Evolutionary conservation across 2,888 invertebrate genomes (phyloP), one percentile per base, ranked within the genome.

Genomic region (Acanthosepion pharaonis): DNA sequence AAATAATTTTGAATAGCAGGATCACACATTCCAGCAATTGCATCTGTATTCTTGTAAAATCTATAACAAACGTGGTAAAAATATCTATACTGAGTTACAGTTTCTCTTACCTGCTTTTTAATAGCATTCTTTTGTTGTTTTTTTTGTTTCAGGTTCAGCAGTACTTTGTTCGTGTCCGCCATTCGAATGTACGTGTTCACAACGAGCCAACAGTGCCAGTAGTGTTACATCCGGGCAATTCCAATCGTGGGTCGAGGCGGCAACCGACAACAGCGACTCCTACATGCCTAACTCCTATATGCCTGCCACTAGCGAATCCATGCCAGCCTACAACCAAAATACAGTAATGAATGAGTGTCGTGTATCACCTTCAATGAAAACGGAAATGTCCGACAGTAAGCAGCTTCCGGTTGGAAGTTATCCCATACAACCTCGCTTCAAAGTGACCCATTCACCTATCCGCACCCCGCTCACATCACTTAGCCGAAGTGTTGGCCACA

Each of bases 91-190:
- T 42, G 42, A 42, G 3, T 42, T 42, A 42, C 42, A 42, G 0
- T 51, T 51, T 51, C 51, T 51, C 9, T 51, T 51, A 11, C 51
- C 15, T 6, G 8, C 0, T 59, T 6, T 59, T 23, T 59, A 59
- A 78, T 11, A 78, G 8, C n/a, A n/a, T 9, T 8, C 4, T 51
- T 92, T 15, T 92, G 4, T 23, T 33, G 2, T 49, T 93, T 64
- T 91, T 92, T 18, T 78, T 33, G 91, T 96, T 96, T 94, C 95
- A 96, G 96, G 96, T 94, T 96, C 96, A 51, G 96, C 97, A 78
- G 96, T 96, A 92, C 95, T 97, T 94, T 97, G 97, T 95, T 97
- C 97, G 15, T 97, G 97, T 94, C 96, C 97, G 28, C 97, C 97
- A 0, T 97, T 97, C 94, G 97, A 97, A 94, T 97, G 97, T 94